A percentile compares a stretch with the other conserved stretches of the same genome.
Evolutionary conservation across 2,113 vertebrate genomes (phyloP).

Genomic region (Pseudorasbora parva): DNA sequence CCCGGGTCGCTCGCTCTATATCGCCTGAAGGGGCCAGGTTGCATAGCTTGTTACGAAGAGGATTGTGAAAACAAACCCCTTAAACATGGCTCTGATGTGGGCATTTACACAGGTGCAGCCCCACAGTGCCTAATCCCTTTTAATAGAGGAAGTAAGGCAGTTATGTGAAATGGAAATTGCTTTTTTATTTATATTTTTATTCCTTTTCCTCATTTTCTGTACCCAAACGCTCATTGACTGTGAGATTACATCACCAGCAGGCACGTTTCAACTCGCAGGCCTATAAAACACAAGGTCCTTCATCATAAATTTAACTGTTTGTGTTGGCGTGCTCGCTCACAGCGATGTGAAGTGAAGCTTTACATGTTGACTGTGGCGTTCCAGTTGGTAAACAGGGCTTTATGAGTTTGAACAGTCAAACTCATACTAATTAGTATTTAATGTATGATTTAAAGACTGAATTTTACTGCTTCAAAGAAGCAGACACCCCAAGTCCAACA

Average conservation of each 20-base stretch:
- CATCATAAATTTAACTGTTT: slow-evolving; percentile 64
- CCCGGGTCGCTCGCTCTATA: slow-evolving; percentile 13
- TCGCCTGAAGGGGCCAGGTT: slow-evolving; percentile 45
- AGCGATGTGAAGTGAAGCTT: slow-evolving; percentile 53
- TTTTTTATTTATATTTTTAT: slow-evolving; percentile 46
- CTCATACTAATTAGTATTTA: slow-evolving; percentile 62
- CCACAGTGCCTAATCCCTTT: slow-evolving; percentile 50
- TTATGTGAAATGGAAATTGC: slow-evolving; percentile 52
- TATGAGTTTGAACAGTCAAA: slow-evolving; percentile 37
- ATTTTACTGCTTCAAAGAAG: slow-evolving; percentile 37
- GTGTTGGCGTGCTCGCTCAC: slow-evolving; percentile 56
- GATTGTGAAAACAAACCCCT: slow-evolving; percentile 52
- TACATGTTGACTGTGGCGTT: slow-evolving; percentile 55
- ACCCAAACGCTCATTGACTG: slow-evolving; percentile 42
- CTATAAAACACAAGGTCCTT: slow-evolving; percentile 58
- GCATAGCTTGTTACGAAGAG: slow-evolving; percentile 46
- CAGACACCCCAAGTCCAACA: slow-evolving; percentile 37
- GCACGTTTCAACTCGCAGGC: slow-evolving; percentile 34
- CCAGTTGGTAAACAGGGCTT: slow-evolving; percentile 57
- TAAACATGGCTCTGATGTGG: slow-evolving; percentile 26
- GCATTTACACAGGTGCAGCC: slow-evolving; percentile 46
- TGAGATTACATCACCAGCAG: slow-evolving; percentile 59
- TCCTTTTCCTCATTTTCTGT: slow-evolving; percentile 34
- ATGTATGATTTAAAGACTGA: slow-evolving; percentile 55
- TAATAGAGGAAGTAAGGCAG: slow-evolving; percentile 47